Conservation (phyloP, 2,888 invertebrate species). For the Perizoma affinitatum region DNA sequence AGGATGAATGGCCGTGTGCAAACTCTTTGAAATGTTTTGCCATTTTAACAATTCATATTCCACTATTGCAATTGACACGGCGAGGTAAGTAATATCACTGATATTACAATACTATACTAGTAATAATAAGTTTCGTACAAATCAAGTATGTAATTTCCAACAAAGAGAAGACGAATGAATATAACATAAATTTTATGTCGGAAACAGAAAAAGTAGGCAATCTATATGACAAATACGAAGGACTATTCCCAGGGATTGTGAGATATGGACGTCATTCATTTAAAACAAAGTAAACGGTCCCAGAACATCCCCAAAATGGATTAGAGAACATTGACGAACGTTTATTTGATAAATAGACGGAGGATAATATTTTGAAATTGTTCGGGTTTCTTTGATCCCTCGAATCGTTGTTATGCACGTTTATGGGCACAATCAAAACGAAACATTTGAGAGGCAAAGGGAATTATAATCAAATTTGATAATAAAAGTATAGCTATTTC, state of each 20-base stretch:
- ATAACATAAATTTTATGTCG: constrained; percentile 57
- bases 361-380: constrained; percentile 50
- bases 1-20: constrained; percentile 54
- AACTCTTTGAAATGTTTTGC: constrained; percentile 53
- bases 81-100: constrained; percentile 23
- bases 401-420: constrained; percentile 21
- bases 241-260: constrained; percentile 65
- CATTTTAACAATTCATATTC: constrained; percentile 49
- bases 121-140: constrained; percentile 38
- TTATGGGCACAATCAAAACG: constrained; percentile 18
- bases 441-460: constrained; percentile 18
- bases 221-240: constrained; percentile 74
- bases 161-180: constrained; percentile 49
- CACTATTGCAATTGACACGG: constrained; percentile 38
- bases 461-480: constrained; percentile 22
- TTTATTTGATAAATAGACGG: constrained; percentile 56
- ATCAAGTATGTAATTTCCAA: constrained; percentile 40
- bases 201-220: constrained; percentile 71
- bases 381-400: constrained; percentile 35
- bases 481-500: constrained; percentile 4
- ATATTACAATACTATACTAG: constrained; percentile 7
- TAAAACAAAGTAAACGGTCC: constrained; percentile 68
- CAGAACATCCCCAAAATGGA: constrained; percentile 57
- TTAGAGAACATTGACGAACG: constrained; percentile 58
- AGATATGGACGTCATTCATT: constrained; percentile 68